A percentile compares a stretch with the other conserved stretches of the same genome.
Conservation (phyloP, 2,888 invertebrate genomes). For the Hyposoter dolosus region DNA sequence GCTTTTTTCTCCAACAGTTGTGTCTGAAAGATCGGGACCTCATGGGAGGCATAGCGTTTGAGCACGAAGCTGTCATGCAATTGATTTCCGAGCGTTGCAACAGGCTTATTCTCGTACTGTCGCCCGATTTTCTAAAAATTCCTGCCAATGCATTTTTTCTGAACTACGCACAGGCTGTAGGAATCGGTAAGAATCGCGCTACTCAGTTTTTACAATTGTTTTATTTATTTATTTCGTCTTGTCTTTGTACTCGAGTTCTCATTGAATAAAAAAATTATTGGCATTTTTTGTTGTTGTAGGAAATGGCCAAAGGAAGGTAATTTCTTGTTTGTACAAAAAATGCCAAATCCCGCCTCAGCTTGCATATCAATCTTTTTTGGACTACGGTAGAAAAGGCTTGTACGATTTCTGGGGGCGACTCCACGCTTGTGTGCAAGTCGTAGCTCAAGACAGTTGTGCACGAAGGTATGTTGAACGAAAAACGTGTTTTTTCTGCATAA, state of each 20-base stretch:
- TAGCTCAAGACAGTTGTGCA: constrained; percentile 26
- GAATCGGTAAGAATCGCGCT: constrained; percentile 88
- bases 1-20: constrained; percentile 85
- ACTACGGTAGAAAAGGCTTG: constrained; percentile 86
- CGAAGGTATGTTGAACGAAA: constrained; percentile 50
- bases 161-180: constrained; percentile 92
- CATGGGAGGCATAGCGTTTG: constrained; percentile 89
- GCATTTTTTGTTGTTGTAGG: constrained; percentile 79
- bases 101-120: constrained; percentile 92
- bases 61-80: constrained; percentile 90
- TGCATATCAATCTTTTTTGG: constrained; percentile 88
- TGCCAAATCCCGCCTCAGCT: constrained; percentile 89
- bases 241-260: background rate
- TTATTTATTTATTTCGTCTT: background rate
- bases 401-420: constrained; percentile 91
- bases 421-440: constrained; percentile 85
- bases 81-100: constrained; percentile 92
- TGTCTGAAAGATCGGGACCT: constrained; percentile 92
- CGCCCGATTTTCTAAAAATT: constrained; percentile 91
- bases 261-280: too few species aligned
- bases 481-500: background rate
- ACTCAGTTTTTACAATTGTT: background rate
- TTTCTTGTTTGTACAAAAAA: constrained; percentile 89
- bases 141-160: constrained; percentile 92
- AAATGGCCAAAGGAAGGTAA: constrained; percentile 87